Conservation (phyloP, 1,140 invertebrate genomes). For the Lepidurus apus region DNA sequence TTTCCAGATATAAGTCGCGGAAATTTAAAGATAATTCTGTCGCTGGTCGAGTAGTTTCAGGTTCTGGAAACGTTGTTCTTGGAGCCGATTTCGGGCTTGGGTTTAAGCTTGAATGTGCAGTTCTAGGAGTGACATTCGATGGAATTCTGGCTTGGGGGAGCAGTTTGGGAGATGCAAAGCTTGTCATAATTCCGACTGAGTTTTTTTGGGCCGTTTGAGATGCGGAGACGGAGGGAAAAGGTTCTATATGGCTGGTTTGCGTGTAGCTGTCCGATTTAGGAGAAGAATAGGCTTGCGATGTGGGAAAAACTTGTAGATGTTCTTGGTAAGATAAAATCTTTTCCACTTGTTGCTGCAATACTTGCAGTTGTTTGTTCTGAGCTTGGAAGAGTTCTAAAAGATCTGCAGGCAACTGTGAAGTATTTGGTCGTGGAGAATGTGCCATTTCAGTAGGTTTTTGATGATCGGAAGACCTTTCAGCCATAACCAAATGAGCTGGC, state of each 20-base stretch:
- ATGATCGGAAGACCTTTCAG: no score
- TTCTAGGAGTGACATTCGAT: neutral
- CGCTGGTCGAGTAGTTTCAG: neutral
- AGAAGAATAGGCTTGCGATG: neutral
- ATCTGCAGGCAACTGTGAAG: neutral
- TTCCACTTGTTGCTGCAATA: constrained; percentile 30
- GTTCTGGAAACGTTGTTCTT: neutral
- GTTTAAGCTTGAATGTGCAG: neutral
- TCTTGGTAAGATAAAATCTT: constrained; percentile 31
- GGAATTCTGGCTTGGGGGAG: neutral
- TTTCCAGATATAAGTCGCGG: constrained; percentile 32
- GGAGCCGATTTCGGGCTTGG: constrained; percentile 1
- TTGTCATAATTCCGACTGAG: neutral
- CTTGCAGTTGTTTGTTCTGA: constrained; percentile 28
- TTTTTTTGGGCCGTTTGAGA: neutral
- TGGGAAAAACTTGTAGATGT: neutral
- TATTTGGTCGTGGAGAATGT: neutral
- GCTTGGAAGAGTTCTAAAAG: constrained; percentile 24
- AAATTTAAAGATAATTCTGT: constrained; percentile 32
- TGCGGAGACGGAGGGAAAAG: neutral
- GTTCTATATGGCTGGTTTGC: constrained; percentile 12
- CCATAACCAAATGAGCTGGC: neutral
- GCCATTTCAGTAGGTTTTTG: neutral
- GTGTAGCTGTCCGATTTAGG: neutral
- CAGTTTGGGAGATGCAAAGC: neutral